phyloP scores from a whole-genome alignment of 2,888 invertebrate species.

The Iselma pallidipennis region DNA sequence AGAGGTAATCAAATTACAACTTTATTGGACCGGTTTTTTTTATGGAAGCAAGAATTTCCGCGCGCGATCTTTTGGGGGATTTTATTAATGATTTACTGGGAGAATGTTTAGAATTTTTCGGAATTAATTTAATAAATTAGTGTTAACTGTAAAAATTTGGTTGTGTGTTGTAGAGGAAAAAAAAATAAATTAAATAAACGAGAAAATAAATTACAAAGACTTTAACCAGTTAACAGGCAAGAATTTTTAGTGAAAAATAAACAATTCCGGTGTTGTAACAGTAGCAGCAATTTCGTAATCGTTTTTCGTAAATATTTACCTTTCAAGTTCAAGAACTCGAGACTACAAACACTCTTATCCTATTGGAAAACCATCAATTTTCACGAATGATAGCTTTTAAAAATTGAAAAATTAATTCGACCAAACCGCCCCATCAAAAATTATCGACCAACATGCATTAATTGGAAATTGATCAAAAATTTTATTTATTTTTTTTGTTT shows the following conservation, averaged over 20 bases:
- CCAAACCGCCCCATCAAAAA: neutral
- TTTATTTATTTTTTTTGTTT: too few relatives aligned
- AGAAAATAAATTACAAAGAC: too few relatives aligned
- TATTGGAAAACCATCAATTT: neutral
- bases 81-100: constrained; percentile 2
- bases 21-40: constrained; percentile 14
- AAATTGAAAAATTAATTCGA: neutral
- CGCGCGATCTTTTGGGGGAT: too few relatives aligned
- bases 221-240: too few relatives aligned
- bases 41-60: too few relatives aligned
- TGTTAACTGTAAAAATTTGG: too few relatives aligned
- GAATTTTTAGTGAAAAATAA: neutral
- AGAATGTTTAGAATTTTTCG: neutral
- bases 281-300: constrained; percentile 6
- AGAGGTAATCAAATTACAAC: neutral
- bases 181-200: too few relatives aligned
- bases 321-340: constrained; percentile 1
- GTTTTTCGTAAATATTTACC: neutral
- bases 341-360: neutral
- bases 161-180: too few relatives aligned
- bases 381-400: neutral
- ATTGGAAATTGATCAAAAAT: too few relatives aligned
- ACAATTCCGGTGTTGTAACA: neutral
- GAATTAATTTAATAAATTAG: constrained; percentile 1
- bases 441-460: neutral